A percentile compares a stretch with the other conserved stretches of the same genome.
Evolutionary conservation across 1,140 invertebrate genomes (phyloP).

Genomic region (Elymnias hypermnestra): DNA sequence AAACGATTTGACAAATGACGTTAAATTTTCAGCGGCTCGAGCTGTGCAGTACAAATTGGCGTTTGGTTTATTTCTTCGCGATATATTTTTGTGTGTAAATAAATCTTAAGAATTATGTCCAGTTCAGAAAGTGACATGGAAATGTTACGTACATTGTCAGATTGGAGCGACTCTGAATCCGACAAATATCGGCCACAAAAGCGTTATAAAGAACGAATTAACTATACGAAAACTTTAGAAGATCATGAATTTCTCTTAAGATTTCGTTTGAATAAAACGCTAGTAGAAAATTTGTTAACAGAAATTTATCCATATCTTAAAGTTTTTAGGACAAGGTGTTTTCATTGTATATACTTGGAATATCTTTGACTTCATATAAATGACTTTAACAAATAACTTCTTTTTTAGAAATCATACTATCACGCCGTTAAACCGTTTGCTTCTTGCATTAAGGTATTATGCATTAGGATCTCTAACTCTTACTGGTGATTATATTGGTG

Average conservation of each 20-base stretch:
- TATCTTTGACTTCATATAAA: no score
- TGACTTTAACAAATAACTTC: not conserved
- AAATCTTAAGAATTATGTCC: not conserved
- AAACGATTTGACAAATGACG: no score
- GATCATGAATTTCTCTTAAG: not conserved
- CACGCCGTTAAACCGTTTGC: slow-evolving; percentile 22
- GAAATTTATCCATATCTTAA: slow-evolving; percentile 3
- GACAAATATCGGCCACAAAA: not conserved
- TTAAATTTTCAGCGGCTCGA: no score
- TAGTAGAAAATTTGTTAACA: not conserved
- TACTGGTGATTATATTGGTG: no score
- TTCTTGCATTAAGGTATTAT: slow-evolving; percentile 33
- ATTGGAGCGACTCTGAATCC: not conserved
- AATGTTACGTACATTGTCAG: not conserved
- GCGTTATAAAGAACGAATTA: not conserved
- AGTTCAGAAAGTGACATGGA: slow-evolving; percentile 5
- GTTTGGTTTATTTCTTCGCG: no score
- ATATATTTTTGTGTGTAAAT: not conserved
- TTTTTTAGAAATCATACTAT: slow-evolving; percentile 26
- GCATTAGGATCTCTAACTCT: slow-evolving; percentile 33
- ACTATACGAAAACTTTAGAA: slow-evolving; percentile 2
- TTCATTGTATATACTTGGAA: not conserved
- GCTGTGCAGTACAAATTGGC: no score
- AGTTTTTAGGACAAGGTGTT: not conserved
- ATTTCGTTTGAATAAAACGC: not conserved